Evolutionary conservation across 2,888 invertebrate genomes (phyloP).

Genomic region (Ommatoiulus sabulosus): DNA sequence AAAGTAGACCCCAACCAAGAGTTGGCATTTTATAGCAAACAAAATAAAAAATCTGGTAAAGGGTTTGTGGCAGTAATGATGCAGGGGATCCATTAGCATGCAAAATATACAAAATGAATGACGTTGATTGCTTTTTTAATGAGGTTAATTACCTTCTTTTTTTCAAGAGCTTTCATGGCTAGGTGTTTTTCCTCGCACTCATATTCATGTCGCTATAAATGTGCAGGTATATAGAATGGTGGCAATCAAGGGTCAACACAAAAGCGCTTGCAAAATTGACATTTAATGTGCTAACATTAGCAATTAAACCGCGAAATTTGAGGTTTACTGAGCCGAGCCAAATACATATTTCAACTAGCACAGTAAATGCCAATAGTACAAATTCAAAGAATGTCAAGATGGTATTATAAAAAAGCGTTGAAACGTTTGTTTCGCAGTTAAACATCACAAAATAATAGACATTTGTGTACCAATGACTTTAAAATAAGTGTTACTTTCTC

Average conservation of each 20-base stretch:
- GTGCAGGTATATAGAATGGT: conserved; percentile 50
- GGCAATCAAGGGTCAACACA: conserved; percentile 48
- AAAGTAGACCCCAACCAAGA: neutral
- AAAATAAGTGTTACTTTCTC: neutral
- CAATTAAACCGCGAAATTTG: neutral
- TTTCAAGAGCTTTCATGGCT: conserved; percentile 56
- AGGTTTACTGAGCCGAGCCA: neutral
- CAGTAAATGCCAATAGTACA: conserved; percentile 36
- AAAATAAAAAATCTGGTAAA: conserved; percentile 21
- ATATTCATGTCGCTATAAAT: conserved; percentile 58
- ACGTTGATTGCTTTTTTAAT: neutral
- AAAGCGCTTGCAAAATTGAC: conserved; percentile 35
- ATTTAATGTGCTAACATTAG: conserved; percentile 31
- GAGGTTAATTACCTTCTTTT: conserved; percentile 56
- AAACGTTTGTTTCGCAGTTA: neutral
- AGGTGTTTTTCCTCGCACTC: conserved; percentile 57
- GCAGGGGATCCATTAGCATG: conserved; percentile 26
- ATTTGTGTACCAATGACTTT: neutral
- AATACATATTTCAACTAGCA: neutral
- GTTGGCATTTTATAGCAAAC: neutral
- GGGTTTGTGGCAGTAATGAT: neutral
- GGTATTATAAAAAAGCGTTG: neutral
- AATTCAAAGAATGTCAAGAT: conserved; percentile 8
- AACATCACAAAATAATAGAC: conserved; percentile 32
- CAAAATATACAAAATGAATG: conserved; percentile 48